phyloP scores from a whole-genome alignment of 2,113 vertebrate genomes.

The Phalacrocorax carbo region DNA sequence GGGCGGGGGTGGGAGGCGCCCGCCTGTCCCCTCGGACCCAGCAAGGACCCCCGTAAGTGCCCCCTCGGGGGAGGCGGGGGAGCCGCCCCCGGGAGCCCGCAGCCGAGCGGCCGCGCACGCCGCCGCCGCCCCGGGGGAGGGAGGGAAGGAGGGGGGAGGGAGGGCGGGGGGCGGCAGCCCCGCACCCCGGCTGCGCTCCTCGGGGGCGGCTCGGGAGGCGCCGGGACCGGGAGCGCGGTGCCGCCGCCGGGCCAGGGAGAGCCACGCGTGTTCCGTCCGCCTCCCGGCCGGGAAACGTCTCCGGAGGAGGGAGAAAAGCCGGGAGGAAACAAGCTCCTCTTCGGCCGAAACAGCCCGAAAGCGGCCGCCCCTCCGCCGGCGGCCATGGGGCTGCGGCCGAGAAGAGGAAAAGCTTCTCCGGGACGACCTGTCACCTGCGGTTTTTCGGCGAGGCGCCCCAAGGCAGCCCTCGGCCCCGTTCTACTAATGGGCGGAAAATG shows the following conservation, averaged over 20 bases:
- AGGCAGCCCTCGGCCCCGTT: not conserved
- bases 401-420: not conserved
- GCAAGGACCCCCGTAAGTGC: no score
- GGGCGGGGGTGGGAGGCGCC: no score
- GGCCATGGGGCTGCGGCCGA: not conserved
- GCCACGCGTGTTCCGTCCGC: not conserved
- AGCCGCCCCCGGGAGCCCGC: no score
- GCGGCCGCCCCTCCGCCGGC: not conserved
- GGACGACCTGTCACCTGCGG: not conserved
- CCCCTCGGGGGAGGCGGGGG: no score
- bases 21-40: no score
- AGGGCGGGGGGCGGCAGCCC: no score
- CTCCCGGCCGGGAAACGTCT: not conserved
- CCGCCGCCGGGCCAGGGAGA: not conserved
- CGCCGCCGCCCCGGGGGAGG: no score
- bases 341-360: not conserved
- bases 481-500: not conserved
- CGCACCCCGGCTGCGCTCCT: no score
- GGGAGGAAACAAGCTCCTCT: not conserved
- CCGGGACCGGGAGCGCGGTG: not conserved
- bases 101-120: no score
- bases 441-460: not conserved
- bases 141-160: no score
- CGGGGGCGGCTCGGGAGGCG: no score
- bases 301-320: not conserved